These are phyloP conservation scores for Sminthopsis crassicaudata DNA, from an alignment of 2,113 vertebrate genomes.

Conservation along the genomic window DNA sequence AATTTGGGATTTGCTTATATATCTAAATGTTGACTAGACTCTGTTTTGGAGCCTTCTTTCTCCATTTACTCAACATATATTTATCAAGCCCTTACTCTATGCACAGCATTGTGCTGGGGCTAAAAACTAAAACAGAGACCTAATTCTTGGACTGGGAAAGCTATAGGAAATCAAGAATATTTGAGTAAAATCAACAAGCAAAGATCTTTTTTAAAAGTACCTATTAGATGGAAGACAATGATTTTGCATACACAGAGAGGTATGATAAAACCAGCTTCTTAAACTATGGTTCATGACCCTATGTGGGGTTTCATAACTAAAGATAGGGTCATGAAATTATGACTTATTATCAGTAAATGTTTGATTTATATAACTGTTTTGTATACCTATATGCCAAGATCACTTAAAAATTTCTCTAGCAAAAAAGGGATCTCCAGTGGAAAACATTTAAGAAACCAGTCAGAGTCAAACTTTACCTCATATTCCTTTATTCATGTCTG, in stretches of 20 bases:
- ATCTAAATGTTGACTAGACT: not conserved
- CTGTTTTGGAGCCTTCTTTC: not conserved
- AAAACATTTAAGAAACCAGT: too few relatives aligned
- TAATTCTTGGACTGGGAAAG: not conserved
- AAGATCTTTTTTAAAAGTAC: not conserved
- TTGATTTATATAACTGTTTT: too few relatives aligned
- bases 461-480: too few relatives aligned
- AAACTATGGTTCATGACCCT: too few relatives aligned
- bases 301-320: too few relatives aligned
- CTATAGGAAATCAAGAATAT: not conserved
- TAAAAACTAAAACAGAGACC: not conserved
- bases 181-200: not conserved
- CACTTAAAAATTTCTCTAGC: too few relatives aligned
- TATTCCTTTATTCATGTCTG: too few relatives aligned
- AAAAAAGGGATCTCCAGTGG: too few relatives aligned
- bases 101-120: not conserved
- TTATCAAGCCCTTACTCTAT: not conserved
- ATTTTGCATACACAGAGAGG: not conserved
- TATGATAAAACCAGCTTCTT: too few relatives aligned
- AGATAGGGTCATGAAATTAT: too few relatives aligned
- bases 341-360: too few relatives aligned
- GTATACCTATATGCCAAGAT: too few relatives aligned
- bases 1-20: not conserved
- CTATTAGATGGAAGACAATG: not conserved
- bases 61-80: not conserved